Percentiles rank a stretch among this genome's conserved stretches.
These are phyloP conservation scores for Leptosomus discolor DNA, from an alignment of 2,113 vertebrate species.

Conservation along the genomic window DNA sequence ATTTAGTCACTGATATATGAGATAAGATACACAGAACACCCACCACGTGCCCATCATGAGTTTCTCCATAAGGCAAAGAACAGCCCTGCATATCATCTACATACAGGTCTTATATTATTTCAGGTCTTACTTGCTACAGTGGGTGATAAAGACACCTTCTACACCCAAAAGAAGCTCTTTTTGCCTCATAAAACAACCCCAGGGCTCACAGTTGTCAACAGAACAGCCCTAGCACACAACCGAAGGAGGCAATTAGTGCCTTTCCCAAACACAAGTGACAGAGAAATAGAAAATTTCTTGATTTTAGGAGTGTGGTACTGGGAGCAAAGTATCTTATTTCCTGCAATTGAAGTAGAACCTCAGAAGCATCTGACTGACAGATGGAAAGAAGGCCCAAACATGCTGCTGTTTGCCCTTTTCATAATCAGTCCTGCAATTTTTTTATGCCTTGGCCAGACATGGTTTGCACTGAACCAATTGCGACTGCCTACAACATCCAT, in stretches of 20 bases:
- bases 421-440: background rate
- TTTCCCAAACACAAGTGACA: background rate
- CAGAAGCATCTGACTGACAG: no score
- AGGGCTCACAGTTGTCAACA: background rate
- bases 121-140: background rate
- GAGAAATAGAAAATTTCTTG: background rate
- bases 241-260: background rate
- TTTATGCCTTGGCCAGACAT: background rate
- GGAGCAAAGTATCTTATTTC: background rate
- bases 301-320: background rate
- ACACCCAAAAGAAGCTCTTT: background rate
- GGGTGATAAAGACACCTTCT: background rate
- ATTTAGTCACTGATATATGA: background rate
- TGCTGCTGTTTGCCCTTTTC: background rate
- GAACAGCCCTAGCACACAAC: background rate
- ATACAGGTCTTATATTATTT: background rate
- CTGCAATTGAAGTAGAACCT: background rate
- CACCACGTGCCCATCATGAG: background rate
- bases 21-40: background rate
- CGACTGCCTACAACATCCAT: background rate
- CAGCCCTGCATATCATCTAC: background rate
- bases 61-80: background rate
- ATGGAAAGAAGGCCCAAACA: background rate
- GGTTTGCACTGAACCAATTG: background rate
- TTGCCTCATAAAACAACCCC: background rate